These are phyloP conservation scores for Callipepla squamata DNA, from an alignment of 2,113 vertebrate genomes.

Conservation along the genomic window DNA sequence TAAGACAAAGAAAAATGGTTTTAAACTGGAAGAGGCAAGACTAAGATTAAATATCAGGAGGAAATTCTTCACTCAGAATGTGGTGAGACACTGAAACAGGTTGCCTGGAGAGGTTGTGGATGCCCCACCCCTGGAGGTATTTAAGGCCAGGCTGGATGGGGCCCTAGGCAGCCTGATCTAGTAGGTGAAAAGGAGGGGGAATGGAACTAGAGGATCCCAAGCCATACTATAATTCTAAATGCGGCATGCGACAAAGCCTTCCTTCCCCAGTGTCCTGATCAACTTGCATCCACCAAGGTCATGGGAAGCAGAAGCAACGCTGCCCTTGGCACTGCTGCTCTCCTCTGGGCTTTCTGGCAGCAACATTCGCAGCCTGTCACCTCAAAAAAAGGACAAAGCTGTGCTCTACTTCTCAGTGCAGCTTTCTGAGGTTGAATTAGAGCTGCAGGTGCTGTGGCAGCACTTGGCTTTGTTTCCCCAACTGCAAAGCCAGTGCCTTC, in stretches of 20 bases:
- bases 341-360: neutral
- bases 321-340: neutral
- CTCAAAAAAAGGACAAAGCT: neutral
- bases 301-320: neutral
- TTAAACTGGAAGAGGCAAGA: neutral
- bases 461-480: rapidly evolving
- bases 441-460: neutral
- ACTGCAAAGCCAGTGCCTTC: neutral
- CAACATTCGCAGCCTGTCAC: neutral
- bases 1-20: neutral
- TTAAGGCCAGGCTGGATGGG: no score
- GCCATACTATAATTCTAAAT: neutral
- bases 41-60: no score
- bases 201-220: neutral
- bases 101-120: no score
- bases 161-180: no score
- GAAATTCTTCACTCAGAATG: no score
- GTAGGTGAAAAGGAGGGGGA: no score
- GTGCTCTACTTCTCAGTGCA: neutral
- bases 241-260: neutral
- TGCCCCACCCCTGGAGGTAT: no score
- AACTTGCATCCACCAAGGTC: neutral
- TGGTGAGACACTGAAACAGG: no score
- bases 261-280: neutral
- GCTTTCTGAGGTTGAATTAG: rapidly evolving